Evolutionary conservation across 1,140 invertebrate species (phyloP), one percentile per base, ranked within the genome.

Genomic region (Drosophila chauvacae): DNA sequence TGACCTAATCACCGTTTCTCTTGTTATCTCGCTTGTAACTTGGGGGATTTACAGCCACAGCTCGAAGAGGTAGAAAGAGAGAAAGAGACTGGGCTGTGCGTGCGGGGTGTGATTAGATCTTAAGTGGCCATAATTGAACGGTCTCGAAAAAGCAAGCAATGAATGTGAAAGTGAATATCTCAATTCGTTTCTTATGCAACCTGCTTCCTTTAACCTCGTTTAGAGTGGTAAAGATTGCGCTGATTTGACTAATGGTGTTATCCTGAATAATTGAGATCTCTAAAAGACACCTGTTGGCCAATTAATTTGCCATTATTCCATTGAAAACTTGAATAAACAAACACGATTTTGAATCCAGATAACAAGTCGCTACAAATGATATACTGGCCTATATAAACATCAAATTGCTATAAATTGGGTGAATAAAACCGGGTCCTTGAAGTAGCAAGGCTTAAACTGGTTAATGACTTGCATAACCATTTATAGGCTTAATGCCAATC

Each of bases 1-100:
- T 77, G 74, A 77, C 74, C 74, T 30, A 77, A 63, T 66, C 63
- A 45, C 23, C 14, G 39, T 50, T 20, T 68, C 55, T 56, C 62
- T 77, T 60, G 55, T 59, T 77, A 57, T 74, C 71, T 64, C 26
- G 33, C 23, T 39, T 48, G 45, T 72, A 59, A 50, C 44, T n/a
- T 16, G 50, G 69, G 69, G 51, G 68, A 59, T 68, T 55, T 70
- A 44, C 66, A 53, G 37, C 10, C 47, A 61, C 37, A 35, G 20
- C 23, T 10, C 14, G 5, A 30, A 56, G 10, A 44, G 6, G 28
- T 2, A 51, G n/a, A 30, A n/a, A 64, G 11, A 28, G 48, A 51
- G 28, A 51, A 13, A 20, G 50, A 51, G 48, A 35, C 28, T 23
- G 23, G 23, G 47, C 33, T 14, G 69, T 71, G 53, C 66, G 69